Evolutionary conservation across 2,113 vertebrate species (phyloP).

Genomic region (Typhlomys cinereus): DNA sequence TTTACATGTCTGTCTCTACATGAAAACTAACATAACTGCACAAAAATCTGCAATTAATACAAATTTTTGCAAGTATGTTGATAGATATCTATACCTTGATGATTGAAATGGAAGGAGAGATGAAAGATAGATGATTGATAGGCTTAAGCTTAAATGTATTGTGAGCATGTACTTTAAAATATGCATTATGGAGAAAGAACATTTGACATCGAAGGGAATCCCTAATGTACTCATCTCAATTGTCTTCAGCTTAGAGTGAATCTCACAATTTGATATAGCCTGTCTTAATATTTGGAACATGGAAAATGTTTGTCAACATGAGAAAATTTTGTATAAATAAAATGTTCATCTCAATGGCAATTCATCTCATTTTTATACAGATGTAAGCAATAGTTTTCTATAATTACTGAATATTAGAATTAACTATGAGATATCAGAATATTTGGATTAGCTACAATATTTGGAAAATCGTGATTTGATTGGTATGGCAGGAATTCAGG

Average conservation of each 20-base stretch:
- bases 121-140: no score
- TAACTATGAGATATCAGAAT: not conserved
- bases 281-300: not conserved
- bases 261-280: not conserved
- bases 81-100: no score
- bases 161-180: not conserved
- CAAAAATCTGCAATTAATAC: no score
- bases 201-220: not conserved
- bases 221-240: not conserved
- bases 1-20: no score
- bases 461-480: slow-evolving; percentile 38
- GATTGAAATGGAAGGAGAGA: no score
- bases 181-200: not conserved
- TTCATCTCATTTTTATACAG: not conserved
- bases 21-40: not conserved
- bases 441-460: no score
- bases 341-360: not conserved
- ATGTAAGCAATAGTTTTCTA: not conserved
- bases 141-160: no score
- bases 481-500: not conserved
- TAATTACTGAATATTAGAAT: not conserved
- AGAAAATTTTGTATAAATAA: not conserved
- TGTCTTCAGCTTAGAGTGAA: not conserved
- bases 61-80: no score
- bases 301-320: not conserved